Base-by-base conservation (phyloP, 2,797 vertebrate genomes). In the Pseudomugil tenellus region DNA sequence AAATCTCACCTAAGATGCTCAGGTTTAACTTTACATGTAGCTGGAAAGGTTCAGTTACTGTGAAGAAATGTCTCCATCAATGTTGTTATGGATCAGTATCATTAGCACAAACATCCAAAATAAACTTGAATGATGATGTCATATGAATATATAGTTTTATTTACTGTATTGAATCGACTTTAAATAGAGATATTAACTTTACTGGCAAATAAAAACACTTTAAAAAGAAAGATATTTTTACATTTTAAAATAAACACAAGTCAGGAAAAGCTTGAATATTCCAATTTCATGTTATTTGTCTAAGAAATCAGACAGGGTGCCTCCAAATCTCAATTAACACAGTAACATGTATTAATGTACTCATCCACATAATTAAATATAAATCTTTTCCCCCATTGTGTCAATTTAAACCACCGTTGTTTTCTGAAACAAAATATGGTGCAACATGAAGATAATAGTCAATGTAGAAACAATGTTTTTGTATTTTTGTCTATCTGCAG, bases 21-120 rank as follows among this genome's bases (percentile, higher is more conserved):
- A 55, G 70, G 65, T 70, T 68, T 73, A 61, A 63, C 49, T 58
- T 70, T 63, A 77, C 69, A 64, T 67, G 69, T 56, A 43, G 59
- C 41, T 46, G 11, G 6, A 7, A 23, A 26, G 53, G 28, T 56
- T 77, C 32, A 52, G 53, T 70, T 74, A 64, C 64, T 53, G 31
- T 43, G 3, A 51, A 63, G 58, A 54, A 56, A 63, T 63, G 0
- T 70, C 41, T 70, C 60, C 53, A 69, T 58, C 31, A 31, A 31
- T 32, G 26, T 62, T 28, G 51, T 53, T 48, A 46, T 69, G 73
- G 51, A 66, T 55, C 43, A 64, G 60, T 57, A 73, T 57, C 55
- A 43, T 66, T 28, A 21, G 31, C 35, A 69, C 29, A 34, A 19
- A 67, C 14, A 3, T 54, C 41, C 19, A 65, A 63, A 35, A 35